Evolutionary conservation across 2,888 invertebrate genomes (phyloP).

Genomic region (Yponomeuta plumbellus): DNA sequence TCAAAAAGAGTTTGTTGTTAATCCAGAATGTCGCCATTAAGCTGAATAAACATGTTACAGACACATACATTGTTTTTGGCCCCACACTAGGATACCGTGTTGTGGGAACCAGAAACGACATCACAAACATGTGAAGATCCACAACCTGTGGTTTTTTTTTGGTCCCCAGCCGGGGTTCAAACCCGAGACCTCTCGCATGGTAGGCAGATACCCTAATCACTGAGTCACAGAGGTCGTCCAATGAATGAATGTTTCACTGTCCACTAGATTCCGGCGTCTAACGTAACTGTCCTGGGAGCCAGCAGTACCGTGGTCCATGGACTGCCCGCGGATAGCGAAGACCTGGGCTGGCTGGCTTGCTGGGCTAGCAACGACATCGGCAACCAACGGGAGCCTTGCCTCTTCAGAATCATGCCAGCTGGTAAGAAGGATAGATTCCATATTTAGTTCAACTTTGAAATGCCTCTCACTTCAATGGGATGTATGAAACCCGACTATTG

Average conservation of each 20-base stretch:
- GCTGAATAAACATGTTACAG: too few relatives aligned
- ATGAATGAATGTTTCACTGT: not conserved
- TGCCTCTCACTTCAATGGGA: not conserved
- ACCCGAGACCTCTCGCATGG: too few relatives aligned
- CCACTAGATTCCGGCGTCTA: constrained; percentile 70
- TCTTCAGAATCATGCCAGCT: constrained; percentile 88
- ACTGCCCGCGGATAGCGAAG: constrained; percentile 70
- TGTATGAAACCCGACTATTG: too few relatives aligned
- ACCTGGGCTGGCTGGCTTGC: constrained; percentile 89
- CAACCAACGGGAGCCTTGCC: constrained; percentile 86
- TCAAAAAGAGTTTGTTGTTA: too few relatives aligned
- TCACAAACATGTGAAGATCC: too few relatives aligned
- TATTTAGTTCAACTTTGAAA: not conserved
- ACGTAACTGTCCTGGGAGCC: constrained; percentile 68
- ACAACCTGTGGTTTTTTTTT: too few relatives aligned
- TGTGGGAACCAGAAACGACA: too few relatives aligned
- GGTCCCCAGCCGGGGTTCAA: too few relatives aligned
- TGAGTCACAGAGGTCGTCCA: not conserved
- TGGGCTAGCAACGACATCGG: constrained; percentile 92
- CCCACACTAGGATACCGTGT: too few relatives aligned
- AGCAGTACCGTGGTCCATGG: constrained; percentile 78
- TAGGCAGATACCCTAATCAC: too few relatives aligned
- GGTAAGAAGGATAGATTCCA: constrained; percentile 71
- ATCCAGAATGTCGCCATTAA: too few relatives aligned
- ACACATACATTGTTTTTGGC: too few relatives aligned